Conservation (phyloP, 2,888 invertebrate genomes). For the Clunio marinus region DNA sequence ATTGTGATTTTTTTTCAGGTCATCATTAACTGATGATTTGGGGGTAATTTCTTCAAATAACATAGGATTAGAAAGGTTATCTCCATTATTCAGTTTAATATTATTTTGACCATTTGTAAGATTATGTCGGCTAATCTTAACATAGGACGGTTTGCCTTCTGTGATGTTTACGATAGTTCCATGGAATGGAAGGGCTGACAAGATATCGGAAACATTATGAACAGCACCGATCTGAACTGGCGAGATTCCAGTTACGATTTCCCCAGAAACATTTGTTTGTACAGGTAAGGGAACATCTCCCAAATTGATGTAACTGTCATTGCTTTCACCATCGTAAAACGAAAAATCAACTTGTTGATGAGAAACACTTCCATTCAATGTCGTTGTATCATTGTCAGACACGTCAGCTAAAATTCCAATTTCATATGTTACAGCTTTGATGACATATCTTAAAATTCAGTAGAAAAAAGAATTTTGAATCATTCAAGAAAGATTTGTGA, state of each 20-base stretch:
- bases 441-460: conserved; percentile 56
- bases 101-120: conserved; percentile 45
- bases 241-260: conserved; percentile 54
- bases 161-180: conserved; percentile 51
- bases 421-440: conserved; percentile 58
- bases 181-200: conserved; percentile 48
- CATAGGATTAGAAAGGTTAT: conserved; percentile 39
- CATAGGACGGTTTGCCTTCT: conserved; percentile 50
- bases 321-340: conserved; percentile 54
- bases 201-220: conserved; percentile 47
- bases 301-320: conserved; percentile 53
- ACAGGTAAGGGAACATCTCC: conserved; percentile 56
- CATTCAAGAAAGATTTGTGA: no score
- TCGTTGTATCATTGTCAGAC: conserved; percentile 50
- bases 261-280: conserved; percentile 55
- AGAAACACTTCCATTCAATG: conserved; percentile 46
- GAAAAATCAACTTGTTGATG: conserved; percentile 56
- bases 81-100: conserved; percentile 3
- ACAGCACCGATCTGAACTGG: conserved; percentile 53
- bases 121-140: conserved; percentile 48
- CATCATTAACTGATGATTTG: no score
- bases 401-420: conserved; percentile 58
- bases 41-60: no score
- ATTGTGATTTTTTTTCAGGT: no score
- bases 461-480: conserved; percentile 25